Conservation (phyloP, 2,113 vertebrate species). For the Mixornis gularis region DNA sequence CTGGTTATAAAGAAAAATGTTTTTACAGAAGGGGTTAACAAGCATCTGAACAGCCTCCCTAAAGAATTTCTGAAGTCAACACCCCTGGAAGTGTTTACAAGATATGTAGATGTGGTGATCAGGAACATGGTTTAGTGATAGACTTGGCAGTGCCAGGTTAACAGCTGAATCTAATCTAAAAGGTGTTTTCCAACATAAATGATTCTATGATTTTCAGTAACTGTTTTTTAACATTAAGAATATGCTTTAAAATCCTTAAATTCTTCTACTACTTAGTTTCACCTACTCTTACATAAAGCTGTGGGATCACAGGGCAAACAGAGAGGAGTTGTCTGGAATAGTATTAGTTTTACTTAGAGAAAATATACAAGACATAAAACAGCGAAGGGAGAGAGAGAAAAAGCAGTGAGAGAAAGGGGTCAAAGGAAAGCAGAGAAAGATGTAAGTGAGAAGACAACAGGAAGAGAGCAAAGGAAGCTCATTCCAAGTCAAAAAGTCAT, state of each 20-base stretch:
- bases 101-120: fast-evolving
- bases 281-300: not conserved
- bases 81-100: not conserved
- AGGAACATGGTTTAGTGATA: not conserved
- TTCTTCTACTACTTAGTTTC: not conserved
- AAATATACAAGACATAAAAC: not conserved
- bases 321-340: not conserved
- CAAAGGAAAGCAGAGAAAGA: not conserved
- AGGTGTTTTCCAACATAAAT: not conserved
- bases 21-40: not conserved
- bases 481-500: not conserved
- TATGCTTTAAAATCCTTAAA: not conserved
- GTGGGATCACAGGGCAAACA: not conserved
- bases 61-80: not conserved
- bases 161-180: not conserved
- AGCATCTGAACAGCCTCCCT: not conserved
- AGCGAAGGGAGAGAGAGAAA: not conserved
- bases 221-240: not conserved
- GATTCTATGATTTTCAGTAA: not conserved
- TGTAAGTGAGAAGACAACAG: not conserved
- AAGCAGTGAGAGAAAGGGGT: not conserved
- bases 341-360: not conserved
- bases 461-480: not conserved
- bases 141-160: not conserved
- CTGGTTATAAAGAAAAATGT: not conserved